Base-by-base conservation (phyloP, 2,113 vertebrate genomes). In the Anas platyrhynchos region DNA sequence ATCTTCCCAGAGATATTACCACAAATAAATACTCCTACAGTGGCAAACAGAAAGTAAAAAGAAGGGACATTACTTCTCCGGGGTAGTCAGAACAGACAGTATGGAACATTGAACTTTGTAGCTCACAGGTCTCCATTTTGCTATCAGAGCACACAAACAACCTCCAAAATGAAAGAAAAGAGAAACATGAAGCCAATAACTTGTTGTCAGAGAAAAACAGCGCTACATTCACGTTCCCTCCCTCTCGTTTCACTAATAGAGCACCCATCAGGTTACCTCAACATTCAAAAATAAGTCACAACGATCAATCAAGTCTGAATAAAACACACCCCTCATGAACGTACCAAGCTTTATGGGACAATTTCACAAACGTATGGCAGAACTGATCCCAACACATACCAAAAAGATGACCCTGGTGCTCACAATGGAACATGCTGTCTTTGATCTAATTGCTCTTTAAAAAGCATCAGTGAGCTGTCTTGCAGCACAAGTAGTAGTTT, bases 361-460 rank as follows among this genome's bases (percentile, higher is more conserved):
- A 11, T 32, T 38, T 13, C 59, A 88, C 8, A 9, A 1, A 25
- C 0, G 6, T 5, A 50, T 27, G 62, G n/a, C 1, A 0, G 6
- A 63, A 36, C 15, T 10, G 21, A 44, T 34, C 68, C 80, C 65
- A 75, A 41, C 59, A 41, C 18, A 6, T 2, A 25, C 18, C 55
- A 63, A 27, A 31, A 77, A 32, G 3, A 16, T 9, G 0, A 68
- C 34, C 43, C 87, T 41, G 20, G 20, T 2, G 3, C 56, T 61
- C 34, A 17, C 16, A 58, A 22, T 0, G 16, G 69, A 55, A 62
- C 67, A 63, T 0, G 26, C 0, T 0, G 13, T 20, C 67, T 71
- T 52, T 43, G 34, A 16, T 59, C 65, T 48, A 52, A 43, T 0
- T 74, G 84, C 46, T 22, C 41, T 67, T 83, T 26, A 41, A 43